Evolutionary conservation across 1,140 invertebrate species (phyloP).

Genomic region (Drosophila virilis): DNA sequence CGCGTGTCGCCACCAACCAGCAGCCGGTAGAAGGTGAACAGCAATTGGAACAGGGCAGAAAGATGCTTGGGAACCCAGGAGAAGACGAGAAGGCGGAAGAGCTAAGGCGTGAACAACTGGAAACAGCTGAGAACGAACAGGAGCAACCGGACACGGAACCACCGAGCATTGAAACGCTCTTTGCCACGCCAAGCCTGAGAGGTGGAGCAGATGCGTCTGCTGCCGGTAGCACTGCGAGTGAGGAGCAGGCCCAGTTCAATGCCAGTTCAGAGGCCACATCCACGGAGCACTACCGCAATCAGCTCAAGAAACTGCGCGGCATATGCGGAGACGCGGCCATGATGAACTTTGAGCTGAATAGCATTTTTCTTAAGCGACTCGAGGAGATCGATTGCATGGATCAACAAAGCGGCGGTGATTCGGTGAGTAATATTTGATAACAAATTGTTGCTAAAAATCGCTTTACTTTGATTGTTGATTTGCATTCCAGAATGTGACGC

Average conservation of each 20-base stretch:
- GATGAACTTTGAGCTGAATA: conserved; percentile 64
- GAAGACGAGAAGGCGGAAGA: too few species aligned
- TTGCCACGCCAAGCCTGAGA: background rate
- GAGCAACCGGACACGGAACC: background rate
- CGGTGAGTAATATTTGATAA: conserved; percentile 31
- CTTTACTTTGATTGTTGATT: too few species aligned
- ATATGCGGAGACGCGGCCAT: conserved; percentile 36
- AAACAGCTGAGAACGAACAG: too few species aligned
- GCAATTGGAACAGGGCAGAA: background rate
- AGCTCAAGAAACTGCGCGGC: conserved; percentile 36
- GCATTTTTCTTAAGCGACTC: conserved; percentile 61
- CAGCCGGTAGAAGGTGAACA: background rate
- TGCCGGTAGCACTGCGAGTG: too few species aligned
- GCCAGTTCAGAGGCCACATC: conserved; percentile 9
- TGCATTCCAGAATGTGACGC: background rate
- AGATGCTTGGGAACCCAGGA: too few species aligned
- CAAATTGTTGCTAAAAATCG: too few species aligned
- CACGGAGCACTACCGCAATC: conserved; percentile 46
- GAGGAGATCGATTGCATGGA: conserved; percentile 58
- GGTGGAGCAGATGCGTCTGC: background rate
- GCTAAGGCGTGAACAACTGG: too few species aligned
- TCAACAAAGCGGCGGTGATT: conserved; percentile 20
- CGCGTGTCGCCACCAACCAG: background rate
- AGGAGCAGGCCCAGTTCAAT: fast-evolving
- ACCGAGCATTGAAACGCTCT: background rate